phyloP scores from a whole-genome alignment of 2,797 vertebrate species.

The Pelochelys cantorii region DNA sequence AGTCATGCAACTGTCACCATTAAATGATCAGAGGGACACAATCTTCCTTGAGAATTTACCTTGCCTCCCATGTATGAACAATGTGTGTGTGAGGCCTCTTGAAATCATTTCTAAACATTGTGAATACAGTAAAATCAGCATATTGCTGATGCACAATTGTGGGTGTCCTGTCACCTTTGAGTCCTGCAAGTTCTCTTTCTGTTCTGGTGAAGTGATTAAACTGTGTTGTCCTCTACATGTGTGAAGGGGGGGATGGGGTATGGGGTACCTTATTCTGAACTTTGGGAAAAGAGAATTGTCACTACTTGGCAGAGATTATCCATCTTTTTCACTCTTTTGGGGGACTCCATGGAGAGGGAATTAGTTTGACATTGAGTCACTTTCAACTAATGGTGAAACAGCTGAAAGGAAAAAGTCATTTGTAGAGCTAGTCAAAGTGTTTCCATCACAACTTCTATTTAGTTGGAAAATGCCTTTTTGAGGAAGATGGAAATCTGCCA shows the following conservation, averaged over 20 bases:
- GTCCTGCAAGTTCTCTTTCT: neutral
- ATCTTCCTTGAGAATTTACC: neutral
- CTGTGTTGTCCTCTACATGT: neutral
- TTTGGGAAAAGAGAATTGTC: neutral
- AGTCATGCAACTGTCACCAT: neutral
- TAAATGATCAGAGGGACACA: neutral
- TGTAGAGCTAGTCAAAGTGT: neutral
- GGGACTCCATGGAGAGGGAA: neutral
- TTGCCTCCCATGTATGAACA: neutral
- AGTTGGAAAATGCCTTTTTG: neutral
- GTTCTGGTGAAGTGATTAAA: neutral
- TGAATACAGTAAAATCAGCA: neutral
- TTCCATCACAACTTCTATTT: constrained; percentile 1
- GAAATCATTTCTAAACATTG: neutral
- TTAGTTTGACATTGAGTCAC: neutral
- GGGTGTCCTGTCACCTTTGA: neutral
- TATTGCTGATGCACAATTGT: rapidly evolving
- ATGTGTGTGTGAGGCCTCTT: neutral
- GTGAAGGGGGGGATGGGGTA: neutral
- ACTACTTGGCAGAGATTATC: neutral
- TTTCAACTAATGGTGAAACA: neutral
- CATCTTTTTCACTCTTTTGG: neutral
- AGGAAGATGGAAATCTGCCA: neutral
- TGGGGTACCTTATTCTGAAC: neutral
- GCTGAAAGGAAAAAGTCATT: neutral